These are phyloP conservation scores for Agrotis exclamationis DNA, from an alignment of 2,888 invertebrate genomes.

Conservation along the genomic window DNA sequence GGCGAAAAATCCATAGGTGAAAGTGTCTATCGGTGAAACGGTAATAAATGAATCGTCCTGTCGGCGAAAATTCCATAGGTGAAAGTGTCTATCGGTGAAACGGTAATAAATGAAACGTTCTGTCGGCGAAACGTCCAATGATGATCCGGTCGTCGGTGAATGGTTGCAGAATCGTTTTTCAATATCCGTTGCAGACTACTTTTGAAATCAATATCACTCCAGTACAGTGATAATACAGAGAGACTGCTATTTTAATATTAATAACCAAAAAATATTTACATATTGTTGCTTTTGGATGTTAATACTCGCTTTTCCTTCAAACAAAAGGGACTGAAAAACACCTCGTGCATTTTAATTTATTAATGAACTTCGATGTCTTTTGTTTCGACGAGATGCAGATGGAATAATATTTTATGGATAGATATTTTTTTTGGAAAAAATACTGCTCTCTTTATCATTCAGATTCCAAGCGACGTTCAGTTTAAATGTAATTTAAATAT, in stretches of 20 bases:
- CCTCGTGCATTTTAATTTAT: constrained; percentile 1
- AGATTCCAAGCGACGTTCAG: background rate
- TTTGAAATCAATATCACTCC: constrained; percentile 29
- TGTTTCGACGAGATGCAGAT: background rate
- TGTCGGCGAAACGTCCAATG: no score
- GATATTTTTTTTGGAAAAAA: background rate
- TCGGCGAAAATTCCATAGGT: no score
- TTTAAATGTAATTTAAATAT: no score
- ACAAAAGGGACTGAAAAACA: background rate
- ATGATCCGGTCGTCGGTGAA: no score
- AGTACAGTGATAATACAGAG: background rate
- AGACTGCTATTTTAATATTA: constrained; percentile 26
- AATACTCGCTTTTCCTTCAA: constrained; percentile 10
- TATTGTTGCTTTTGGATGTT: constrained; percentile 19
- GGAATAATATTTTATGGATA: no score
- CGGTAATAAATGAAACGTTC: no score
- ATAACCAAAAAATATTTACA: constrained; percentile 5
- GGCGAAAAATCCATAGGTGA: no score
- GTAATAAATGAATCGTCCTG: no score
- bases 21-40: no score
- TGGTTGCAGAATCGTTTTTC: no score
- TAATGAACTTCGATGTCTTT: constrained; percentile 2
- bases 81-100: no score
- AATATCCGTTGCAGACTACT: constrained; percentile 50
- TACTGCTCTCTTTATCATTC: background rate